These are phyloP conservation scores for Pyrochroa serraticornis DNA, from an alignment of 2,888 invertebrate genomes.

Conservation along the genomic window DNA sequence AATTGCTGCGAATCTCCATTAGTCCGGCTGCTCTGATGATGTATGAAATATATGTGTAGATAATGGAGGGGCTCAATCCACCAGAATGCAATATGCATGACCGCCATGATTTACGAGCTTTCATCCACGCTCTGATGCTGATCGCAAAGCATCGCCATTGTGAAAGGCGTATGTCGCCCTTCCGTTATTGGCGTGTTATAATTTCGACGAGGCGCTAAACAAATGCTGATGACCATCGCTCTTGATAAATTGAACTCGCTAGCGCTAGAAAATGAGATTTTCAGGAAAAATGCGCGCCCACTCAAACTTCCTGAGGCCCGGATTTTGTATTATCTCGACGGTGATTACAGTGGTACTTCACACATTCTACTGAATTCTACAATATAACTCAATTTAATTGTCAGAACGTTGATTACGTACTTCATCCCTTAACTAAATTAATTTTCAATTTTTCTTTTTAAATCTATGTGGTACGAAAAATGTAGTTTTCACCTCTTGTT, in stretches of 20 bases:
- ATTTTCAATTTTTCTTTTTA: too few species aligned
- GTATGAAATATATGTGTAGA: slow-evolving; percentile 44
- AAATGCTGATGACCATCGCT: slow-evolving; percentile 23
- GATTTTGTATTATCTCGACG: too few species aligned
- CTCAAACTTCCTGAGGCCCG: too few species aligned
- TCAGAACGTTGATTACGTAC: too few species aligned
- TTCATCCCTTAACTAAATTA: too few species aligned
- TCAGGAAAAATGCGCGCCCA: slow-evolving; percentile 1
- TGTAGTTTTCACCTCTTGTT: too few species aligned
- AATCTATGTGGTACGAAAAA: too few species aligned
- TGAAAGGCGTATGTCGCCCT: slow-evolving; percentile 26
- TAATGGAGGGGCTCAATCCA: slow-evolving; percentile 39
- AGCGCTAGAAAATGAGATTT: slow-evolving; percentile 1
- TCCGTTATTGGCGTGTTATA: slow-evolving; percentile 25
- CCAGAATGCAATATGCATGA: slow-evolving; percentile 47
- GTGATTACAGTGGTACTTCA: too few species aligned
- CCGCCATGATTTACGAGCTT: slow-evolving; percentile 35
- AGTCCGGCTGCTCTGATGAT: slow-evolving; percentile 35
- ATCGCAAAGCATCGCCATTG: slow-evolving; percentile 21
- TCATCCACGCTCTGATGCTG: slow-evolving; percentile 31
- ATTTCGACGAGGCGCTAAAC: slow-evolving; percentile 21
- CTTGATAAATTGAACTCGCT: slow-evolving; percentile 23
- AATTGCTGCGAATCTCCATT: slow-evolving; percentile 41
- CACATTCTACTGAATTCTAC: too few species aligned
- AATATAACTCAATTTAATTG: too few species aligned